Evolutionary conservation across 2,113 vertebrate genomes (phyloP), one percentile per base, ranked within the genome.

Genomic region (Eleginops maclovinus): DNA sequence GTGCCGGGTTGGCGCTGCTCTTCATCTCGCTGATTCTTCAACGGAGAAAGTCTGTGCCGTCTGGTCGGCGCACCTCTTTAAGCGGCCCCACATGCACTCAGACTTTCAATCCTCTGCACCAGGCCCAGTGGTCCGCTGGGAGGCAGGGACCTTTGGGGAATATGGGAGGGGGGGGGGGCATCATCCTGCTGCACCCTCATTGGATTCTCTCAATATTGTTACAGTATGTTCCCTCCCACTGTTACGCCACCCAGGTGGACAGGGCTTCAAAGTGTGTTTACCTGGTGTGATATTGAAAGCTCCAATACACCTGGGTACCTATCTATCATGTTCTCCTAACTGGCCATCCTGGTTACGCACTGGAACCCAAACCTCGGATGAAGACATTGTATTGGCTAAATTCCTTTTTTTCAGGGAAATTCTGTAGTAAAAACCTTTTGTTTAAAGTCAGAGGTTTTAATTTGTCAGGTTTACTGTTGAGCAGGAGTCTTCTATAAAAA

Each of bases 21-120:
- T 94, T 96, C 94, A 95, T 95, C 88, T 94, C 96, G 94, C 89
- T 95, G 90, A 89, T 88, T 93, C 93, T 94, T 93, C 91, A 90
- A 92, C 85, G 84, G 92, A 93, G 93, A 93, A 91, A 92, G 89
- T 94, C 84, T 78, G 85, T 75, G 91, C 90, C 84, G 83, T 85
- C 79, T 68, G 86, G 14, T 84, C 90, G 87, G 91, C 81, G 84
- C 87, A 88, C 83, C 92, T 91, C 92, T 93, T 93, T 93, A 94
- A 92, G 88, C 82, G 82, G 75, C 73, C 83, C 84, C 84, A 88
- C 87, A 72, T 60, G 77, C 71, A 83, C 86, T 72, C 85, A 86
- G 62, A 83, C 77, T 83, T 75, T 87, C 66, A 81, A 54, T 61
- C 74, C 68, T 46, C 58, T 83, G 84, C 72, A 74, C 78, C 85